These are phyloP conservation scores for Chrysodeixis includens DNA, from an alignment of 2,888 invertebrate genomes.

Conservation along the genomic window DNA sequence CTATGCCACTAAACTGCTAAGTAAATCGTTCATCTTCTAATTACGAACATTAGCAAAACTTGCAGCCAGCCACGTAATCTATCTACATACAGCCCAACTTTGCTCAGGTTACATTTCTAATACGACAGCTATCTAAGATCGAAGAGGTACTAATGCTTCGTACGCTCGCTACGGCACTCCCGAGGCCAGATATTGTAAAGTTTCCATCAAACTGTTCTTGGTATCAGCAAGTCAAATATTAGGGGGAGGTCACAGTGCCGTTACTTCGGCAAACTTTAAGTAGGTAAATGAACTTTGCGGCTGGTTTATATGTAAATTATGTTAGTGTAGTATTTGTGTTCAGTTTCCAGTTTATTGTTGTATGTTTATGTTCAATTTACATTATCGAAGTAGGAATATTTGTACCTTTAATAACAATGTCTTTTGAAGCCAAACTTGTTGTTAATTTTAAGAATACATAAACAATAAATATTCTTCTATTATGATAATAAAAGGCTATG, in stretches of 20 bases:
- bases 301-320: constrained; percentile 3
- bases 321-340: background rate
- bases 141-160: constrained; percentile 52
- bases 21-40: background rate
- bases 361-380: background rate
- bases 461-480: no score
- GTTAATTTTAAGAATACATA: no score
- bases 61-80: background rate
- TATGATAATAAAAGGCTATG: no score
- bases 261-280: constrained; percentile 27
- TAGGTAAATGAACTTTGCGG: constrained; percentile 14
- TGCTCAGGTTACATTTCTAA: constrained; percentile 25
- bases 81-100: constrained; percentile 11
- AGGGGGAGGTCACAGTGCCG: constrained; percentile 26
- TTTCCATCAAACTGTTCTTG: constrained; percentile 65
- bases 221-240: constrained; percentile 69
- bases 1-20: background rate
- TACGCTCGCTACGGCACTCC: constrained; percentile 48
- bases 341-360: background rate
- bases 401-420: background rate
- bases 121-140: constrained; percentile 50
- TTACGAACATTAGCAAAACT: background rate
- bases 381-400: background rate
- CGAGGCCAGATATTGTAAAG: constrained; percentile 66
- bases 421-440: no score